A percentile compares a stretch with the other conserved stretches of the same genome.
These are phyloP conservation scores for Heptranchias perlo DNA, from an alignment of 2,113 vertebrate genomes.

Conservation along the genomic window DNA sequence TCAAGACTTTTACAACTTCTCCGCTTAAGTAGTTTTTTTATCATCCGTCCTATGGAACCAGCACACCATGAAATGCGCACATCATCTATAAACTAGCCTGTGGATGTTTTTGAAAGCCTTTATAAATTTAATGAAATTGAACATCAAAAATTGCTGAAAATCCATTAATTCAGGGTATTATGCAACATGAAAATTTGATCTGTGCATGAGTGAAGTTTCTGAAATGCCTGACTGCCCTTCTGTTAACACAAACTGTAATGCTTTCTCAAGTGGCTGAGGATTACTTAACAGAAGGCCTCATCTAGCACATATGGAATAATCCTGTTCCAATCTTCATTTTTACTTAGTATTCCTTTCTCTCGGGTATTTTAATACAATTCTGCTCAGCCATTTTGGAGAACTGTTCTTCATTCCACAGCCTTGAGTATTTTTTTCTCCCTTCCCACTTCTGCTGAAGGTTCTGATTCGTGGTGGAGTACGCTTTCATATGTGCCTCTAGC, in stretches of 20 bases:
- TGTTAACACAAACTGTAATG: not conserved
- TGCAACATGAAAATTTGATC: not conserved
- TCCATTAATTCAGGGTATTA: not conserved
- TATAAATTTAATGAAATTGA: not conserved
- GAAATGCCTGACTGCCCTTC: not conserved
- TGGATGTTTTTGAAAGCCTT: not conserved
- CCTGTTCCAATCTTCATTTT: not conserved
- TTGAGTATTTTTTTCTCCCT: not conserved
- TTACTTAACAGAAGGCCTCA: not conserved
- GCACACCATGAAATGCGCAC: not conserved
- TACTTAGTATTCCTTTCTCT: not conserved
- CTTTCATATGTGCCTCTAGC: not conserved
- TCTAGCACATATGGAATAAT: not conserved
- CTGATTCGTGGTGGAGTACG: not conserved
- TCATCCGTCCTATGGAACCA: not conserved
- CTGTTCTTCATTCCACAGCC: not conserved
- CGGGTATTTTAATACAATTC: not conserved
- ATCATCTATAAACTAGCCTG: not conserved
- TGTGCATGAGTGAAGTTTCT: not conserved
- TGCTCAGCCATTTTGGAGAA: not conserved
- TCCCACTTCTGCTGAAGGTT: not conserved
- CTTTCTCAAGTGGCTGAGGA: not conserved
- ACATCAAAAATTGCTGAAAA: not conserved
- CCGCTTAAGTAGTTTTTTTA: not conserved
- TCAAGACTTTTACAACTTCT: not conserved